Evolutionary conservation across 2,113 vertebrate species (phyloP), one percentile per base, ranked within the genome.

Genomic region (Anser brachyrhynchus): DNA sequence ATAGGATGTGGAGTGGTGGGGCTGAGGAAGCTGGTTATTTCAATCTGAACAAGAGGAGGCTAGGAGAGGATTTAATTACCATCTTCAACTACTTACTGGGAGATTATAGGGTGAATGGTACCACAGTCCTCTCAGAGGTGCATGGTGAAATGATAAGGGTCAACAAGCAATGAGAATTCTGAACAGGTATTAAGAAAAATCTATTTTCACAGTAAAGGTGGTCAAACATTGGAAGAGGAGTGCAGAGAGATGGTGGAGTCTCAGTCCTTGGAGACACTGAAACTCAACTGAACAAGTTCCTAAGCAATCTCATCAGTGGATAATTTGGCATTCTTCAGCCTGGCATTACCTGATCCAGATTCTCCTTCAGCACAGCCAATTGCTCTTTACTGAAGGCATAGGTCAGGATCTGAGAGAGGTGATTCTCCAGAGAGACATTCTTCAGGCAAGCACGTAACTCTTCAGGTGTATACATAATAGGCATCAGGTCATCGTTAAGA

Each of bases 371-470:
- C 43, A 92, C 41, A 11, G 6, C 7, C 33, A 98, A 58, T 15
- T 98, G 98, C 5, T 95, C 5, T 4, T 46, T 4, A 65, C 31
- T 97, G 96, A 98, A 98, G 39, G 97, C 1, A 4, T 97, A 33
- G 5, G 1, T 6, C 9, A 95, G 31, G 9, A 98, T 17, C 2
- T 3, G 49, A 16, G 66, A 43, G 49, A 98, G 59, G 28, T 95
- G 72, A 2, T 57, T 23, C 1, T 66, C 76, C 87, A 98, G 54
- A 54, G 92, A 81, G 9, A 62, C 11, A 0, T 93, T 95, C 1
- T 70, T 39, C 69, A 98, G 90, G 41, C 98, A 98, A 41, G 41
- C 78, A 3, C 9, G 93, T 46, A 98, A 65, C 21, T 97, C 21
- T 12, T 65, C 12, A 1, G 94, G 13, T 5, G 0, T 0, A 64